Conservation (phyloP, 2,113 vertebrate genomes). For the Spea bombifrons region DNA sequence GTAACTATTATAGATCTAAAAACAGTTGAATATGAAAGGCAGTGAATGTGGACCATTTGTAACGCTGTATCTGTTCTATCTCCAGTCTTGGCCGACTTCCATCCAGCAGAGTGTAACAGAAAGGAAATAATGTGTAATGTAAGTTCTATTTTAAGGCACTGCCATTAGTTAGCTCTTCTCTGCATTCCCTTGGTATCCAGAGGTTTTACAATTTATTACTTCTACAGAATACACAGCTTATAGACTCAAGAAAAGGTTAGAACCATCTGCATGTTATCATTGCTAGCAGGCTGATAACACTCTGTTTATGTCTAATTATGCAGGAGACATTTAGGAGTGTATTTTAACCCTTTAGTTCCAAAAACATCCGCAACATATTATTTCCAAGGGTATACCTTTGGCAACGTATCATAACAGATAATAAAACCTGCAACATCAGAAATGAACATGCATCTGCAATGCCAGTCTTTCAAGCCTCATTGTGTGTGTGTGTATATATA, state of each 20-base stretch:
- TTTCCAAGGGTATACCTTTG: no score
- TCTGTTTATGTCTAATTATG: constrained; percentile 25
- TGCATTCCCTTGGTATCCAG: constrained; percentile 13
- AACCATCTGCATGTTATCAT: constrained; percentile 20
- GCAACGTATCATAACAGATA: no score
- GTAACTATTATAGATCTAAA: no score
- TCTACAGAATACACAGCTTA: constrained; percentile 18
- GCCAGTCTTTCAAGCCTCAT: no score
- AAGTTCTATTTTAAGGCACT: constrained; percentile 11
- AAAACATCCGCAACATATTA: no score
- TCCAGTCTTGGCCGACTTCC: background rate
- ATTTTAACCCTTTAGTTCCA: no score
- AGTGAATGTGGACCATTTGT: no score
- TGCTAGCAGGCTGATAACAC: constrained; percentile 1
- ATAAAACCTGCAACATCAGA: no score
- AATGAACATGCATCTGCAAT: no score
- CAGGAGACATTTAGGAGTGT: background rate
- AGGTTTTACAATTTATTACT: constrained; percentile 25
- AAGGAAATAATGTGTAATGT: constrained; percentile 1
- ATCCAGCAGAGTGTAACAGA: background rate
- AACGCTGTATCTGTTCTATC: background rate
- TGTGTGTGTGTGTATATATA: no score
- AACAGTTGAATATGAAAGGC: no score
- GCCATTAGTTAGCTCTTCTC: background rate
- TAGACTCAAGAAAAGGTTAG: constrained; percentile 12